Evolutionary conservation across 2,113 vertebrate species (phyloP).

Genomic region (Lamprologus ornatipinnis): DNA sequence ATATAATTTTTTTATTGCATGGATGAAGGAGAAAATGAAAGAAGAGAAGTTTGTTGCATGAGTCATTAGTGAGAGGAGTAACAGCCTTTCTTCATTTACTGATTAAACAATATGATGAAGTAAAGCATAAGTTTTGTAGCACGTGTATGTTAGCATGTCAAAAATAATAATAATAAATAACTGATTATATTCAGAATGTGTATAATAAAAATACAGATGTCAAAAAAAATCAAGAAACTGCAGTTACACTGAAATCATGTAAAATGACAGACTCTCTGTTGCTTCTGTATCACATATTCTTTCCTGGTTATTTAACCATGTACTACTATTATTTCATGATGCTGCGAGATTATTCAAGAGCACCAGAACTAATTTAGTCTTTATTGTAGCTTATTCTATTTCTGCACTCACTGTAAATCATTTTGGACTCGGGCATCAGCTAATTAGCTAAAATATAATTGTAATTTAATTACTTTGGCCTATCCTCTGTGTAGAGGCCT

Average conservation of each 20-base stretch:
- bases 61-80: not conserved
- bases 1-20: slow-evolving; percentile 23
- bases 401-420: not conserved
- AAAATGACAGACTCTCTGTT: not conserved
- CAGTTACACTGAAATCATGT: not conserved
- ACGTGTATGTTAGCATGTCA: not conserved
- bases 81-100: not conserved
- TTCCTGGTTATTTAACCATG: not conserved
- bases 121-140: not conserved
- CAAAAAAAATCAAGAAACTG: not conserved
- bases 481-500: not conserved
- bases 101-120: not conserved
- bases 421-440: not conserved
- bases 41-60: not conserved
- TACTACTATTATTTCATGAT: not conserved
- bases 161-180: not conserved
- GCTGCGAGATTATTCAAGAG: not conserved
- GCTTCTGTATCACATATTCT: not conserved
- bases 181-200: not conserved
- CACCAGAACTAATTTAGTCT: not conserved
- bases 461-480: slow-evolving; percentile 17
- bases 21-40: slow-evolving; percentile 41
- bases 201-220: not conserved
- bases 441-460: not conserved
- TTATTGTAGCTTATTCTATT: not conserved